Evolutionary conservation across 2,113 vertebrate species (phyloP).

Genomic region (Stictonetta naevosa): DNA sequence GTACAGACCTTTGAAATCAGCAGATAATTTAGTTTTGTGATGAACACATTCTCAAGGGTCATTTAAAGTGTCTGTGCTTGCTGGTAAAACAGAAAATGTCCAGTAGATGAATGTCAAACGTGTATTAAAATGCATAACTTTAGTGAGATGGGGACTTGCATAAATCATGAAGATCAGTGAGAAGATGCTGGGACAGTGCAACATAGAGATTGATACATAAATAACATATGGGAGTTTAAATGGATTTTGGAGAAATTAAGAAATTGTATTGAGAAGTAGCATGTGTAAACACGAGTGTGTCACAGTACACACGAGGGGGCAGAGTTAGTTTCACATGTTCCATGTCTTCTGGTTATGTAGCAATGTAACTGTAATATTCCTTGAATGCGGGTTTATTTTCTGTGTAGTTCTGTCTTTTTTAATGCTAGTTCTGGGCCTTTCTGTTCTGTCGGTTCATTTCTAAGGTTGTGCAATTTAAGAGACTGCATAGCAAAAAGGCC

Average conservation of each 20-base stretch:
- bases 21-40: not conserved
- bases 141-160: not conserved
- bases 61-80: not conserved
- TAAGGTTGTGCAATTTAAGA: slow-evolving; percentile 30
- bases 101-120: not conserved
- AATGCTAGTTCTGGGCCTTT: slow-evolving; percentile 34
- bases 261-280: not conserved
- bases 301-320: not conserved
- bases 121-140: not conserved
- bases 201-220: not conserved
- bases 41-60: not conserved
- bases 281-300: not conserved
- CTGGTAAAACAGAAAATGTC: not conserved
- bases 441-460: not conserved
- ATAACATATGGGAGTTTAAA: not conserved
- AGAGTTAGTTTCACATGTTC: slow-evolving; percentile 1
- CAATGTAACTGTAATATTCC: not conserved
- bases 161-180: not conserved
- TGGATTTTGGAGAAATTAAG: not conserved
- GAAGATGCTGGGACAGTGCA: not conserved
- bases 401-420: not conserved
- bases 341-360: accelerated
- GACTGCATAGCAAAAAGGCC: slow-evolving; percentile 19
- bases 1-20: not conserved
- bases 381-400: not conserved